Percentiles rank a stretch among this genome's conserved stretches.
These are phyloP conservation scores for Chrysomela aeneicollis DNA, from an alignment of 2,888 invertebrate genomes.

Conservation along the genomic window DNA sequence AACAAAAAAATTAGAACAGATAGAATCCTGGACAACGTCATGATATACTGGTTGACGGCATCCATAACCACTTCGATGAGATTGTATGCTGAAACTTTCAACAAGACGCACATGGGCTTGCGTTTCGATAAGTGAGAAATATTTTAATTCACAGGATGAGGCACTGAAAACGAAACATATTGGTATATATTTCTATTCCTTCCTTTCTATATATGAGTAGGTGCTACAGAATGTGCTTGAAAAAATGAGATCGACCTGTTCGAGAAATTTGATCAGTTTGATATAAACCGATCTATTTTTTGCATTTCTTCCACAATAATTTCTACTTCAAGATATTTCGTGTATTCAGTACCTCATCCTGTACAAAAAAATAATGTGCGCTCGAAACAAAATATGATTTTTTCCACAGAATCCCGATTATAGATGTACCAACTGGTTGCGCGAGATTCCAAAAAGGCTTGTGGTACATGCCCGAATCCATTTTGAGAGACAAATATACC, in stretches of 20 bases:
- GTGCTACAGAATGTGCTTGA: too few relatives aligned
- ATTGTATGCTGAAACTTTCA: slow-evolving; percentile 74
- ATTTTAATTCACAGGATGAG: background rate
- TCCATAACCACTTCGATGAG: slow-evolving; percentile 79
- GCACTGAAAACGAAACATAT: too few relatives aligned
- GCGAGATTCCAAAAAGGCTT: slow-evolving; percentile 79
- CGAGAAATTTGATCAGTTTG: too few relatives aligned
- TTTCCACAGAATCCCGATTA: slow-evolving; percentile 67
- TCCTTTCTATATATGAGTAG: too few relatives aligned
- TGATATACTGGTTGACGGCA: slow-evolving; percentile 82
- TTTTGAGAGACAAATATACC: slow-evolving; percentile 68
- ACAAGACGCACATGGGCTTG: background rate
- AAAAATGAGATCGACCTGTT: too few relatives aligned
- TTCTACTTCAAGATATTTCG: too few relatives aligned
- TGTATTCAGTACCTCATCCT: too few relatives aligned
- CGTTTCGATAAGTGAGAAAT: slow-evolving; percentile 16
- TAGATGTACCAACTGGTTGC: slow-evolving; percentile 74
- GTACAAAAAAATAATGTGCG: too few relatives aligned
- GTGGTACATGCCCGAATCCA: slow-evolving; percentile 65
- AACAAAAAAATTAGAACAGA: slow-evolving; percentile 72
- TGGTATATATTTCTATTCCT: too few relatives aligned
- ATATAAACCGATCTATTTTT: too few relatives aligned
- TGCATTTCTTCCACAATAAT: too few relatives aligned
- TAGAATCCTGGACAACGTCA: slow-evolving; percentile 78
- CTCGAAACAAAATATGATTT: too few relatives aligned